A percentile compares a stretch with the other conserved stretches of the same genome.
These are phyloP conservation scores for Rapana venosa DNA, from an alignment of 2,888 invertebrate genomes.

Conservation along the genomic window DNA sequence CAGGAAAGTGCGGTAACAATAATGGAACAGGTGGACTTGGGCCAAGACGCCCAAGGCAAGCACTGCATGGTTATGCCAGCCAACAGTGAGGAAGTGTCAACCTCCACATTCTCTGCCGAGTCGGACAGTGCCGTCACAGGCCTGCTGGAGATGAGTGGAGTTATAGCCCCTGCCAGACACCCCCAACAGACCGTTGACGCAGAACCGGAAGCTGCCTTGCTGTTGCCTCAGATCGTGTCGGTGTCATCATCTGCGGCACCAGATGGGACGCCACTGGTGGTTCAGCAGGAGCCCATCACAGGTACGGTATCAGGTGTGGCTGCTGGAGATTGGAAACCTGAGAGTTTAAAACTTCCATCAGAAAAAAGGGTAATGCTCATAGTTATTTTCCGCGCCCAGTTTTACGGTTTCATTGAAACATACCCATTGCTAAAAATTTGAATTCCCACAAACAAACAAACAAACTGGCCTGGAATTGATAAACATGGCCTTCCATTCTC, in stretches of 20 bases:
- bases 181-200: background rate
- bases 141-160: slow-evolving; percentile 11
- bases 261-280: background rate
- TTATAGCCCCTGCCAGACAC: background rate
- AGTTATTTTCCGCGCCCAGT: too few species aligned
- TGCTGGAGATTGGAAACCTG: too few species aligned
- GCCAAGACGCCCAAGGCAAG: background rate
- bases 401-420: too few species aligned
- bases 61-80: background rate
- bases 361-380: too few species aligned
- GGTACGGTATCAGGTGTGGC: background rate
- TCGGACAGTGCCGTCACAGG: slow-evolving; percentile 9
- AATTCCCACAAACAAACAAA: too few species aligned
- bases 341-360: too few species aligned
- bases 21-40: background rate
- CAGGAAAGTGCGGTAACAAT: background rate
- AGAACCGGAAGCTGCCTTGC: slow-evolving; percentile 10
- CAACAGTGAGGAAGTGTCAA: slow-evolving; percentile 6
- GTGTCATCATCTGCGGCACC: background rate
- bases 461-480: too few species aligned
- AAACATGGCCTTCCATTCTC: too few species aligned
- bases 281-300: background rate
- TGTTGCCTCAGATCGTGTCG: slow-evolving; percentile 28
- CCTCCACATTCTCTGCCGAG: background rate
- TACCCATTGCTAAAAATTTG: too few species aligned